Base-by-base conservation (phyloP, 2,888 invertebrate genomes). In the Ceriagrion tenellum region DNA sequence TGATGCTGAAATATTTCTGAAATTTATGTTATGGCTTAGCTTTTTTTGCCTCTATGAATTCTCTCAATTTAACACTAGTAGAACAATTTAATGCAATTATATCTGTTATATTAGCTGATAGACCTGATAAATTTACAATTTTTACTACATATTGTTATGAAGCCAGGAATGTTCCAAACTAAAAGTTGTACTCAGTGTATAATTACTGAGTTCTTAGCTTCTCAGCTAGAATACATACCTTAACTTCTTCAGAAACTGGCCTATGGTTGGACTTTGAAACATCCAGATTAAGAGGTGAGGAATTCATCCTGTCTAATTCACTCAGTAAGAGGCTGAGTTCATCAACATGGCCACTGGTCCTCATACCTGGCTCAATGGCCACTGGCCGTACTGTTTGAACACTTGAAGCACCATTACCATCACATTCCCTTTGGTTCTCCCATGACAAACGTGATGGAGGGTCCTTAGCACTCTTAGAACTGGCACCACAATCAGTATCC, bases 261-360 rank as follows among this genome's bases (percentile, higher is more conserved):
- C 40, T 13, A 26, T 63, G 69, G 2, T 93, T 93, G n/a, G 23
- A 26, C 26, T 40, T n/a, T 10, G 69, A 26, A 47, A 47, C 47
- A 26, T 47, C 26, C 23, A 16, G 47, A 26, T 40, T 47, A 16
- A 93, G 69, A 26, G 93, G 93, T 1, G 93, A 40, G 63, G 93
- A 26, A 47, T 93, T 93, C 40, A 93, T 93, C 69, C 93, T 47
- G 35, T 93, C 93, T 26, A 93, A 47, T 93, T 93, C 93, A 93
- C 47, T 93, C 47, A 93, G 8, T 69, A 93, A 74, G n/a, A 93
- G 47, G 47, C 93, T 69, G 40, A 93, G 69, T 26, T 93, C 93
- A 93, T 93, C 93, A 26, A 74, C 69, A n/a, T 93, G 63, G n/a
- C n/a, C 10, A 18, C 40, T 35, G 40, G 47, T 10, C 20, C 16